Conservation (phyloP, 2,113 vertebrate species). For the Cyanoliseus patagonus region DNA sequence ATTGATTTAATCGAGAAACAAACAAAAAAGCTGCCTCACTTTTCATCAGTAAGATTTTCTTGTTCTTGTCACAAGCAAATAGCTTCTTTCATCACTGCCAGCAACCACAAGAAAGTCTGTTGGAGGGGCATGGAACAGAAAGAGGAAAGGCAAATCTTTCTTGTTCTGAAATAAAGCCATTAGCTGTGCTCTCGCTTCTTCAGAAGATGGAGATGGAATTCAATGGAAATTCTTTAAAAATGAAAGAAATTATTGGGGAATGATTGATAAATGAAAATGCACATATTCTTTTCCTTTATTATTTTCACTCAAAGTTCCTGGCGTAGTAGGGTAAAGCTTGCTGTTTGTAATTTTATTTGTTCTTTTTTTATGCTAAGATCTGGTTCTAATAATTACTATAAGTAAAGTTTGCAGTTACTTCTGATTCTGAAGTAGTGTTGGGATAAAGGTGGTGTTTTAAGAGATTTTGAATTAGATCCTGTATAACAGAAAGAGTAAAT, state of each 20-base stretch:
- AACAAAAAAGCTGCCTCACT: not conserved
- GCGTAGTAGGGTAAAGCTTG: not conserved
- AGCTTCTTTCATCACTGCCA: not conserved
- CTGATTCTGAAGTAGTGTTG: not conserved
- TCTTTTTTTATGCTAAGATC: not conserved
- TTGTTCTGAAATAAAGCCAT: not conserved
- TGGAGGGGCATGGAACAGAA: not conserved
- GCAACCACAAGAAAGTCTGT: not conserved
- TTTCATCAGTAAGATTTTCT: constrained; percentile 7
- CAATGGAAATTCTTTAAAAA: not conserved
- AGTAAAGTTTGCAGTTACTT: not conserved
- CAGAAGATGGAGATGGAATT: not conserved
- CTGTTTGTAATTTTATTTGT: not conserved
- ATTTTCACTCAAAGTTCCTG: not conserved
- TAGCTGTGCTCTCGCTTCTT: not conserved
- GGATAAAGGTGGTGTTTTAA: not conserved
- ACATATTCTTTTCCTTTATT: not conserved
- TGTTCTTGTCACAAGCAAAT: constrained; percentile 34
- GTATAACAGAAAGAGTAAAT: not conserved
- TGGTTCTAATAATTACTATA: not conserved
- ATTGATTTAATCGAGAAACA: constrained; percentile 25
- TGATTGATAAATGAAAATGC: not conserved
- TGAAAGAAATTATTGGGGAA: not conserved
- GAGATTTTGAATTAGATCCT: not conserved
- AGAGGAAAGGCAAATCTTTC: not conserved